phyloP scores from a whole-genome alignment of 2,113 vertebrate species.

The Trogon surrucura region DNA sequence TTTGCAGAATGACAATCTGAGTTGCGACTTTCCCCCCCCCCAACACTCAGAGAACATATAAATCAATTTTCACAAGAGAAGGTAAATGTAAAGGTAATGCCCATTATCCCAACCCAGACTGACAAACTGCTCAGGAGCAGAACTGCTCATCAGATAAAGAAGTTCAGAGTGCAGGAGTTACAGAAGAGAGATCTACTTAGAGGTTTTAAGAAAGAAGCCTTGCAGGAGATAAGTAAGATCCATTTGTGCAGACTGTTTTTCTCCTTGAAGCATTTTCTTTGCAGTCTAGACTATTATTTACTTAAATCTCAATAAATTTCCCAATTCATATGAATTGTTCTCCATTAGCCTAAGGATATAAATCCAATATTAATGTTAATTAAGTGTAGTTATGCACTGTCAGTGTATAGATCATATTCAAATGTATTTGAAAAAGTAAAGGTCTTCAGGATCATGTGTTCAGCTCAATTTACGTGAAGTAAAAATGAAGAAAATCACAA shows the following conservation, averaged over 20 bases:
- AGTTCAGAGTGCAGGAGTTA: slow-evolving; percentile 30
- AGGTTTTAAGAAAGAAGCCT: slow-evolving; percentile 27
- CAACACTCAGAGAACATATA: slow-evolving; percentile 6
- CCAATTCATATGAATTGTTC: background rate
- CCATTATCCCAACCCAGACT: background rate
- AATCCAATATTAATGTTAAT: background rate
- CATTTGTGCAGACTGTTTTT: background rate
- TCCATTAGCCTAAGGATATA: background rate
- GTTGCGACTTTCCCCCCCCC: background rate
- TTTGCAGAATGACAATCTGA: slow-evolving; percentile 41
- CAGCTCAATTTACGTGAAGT: background rate
- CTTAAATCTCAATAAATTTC: background rate
- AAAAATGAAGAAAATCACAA: background rate
- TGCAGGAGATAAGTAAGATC: background rate
- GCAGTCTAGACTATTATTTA: background rate
- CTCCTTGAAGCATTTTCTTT: background rate
- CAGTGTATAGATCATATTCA: background rate
- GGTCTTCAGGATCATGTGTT: background rate
- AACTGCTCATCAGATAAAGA: slow-evolving; percentile 16
- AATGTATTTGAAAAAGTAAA: background rate
- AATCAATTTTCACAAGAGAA: slow-evolving; percentile 17
- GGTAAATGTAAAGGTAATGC: background rate
- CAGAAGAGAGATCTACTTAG: background rate
- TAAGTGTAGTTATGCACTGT: background rate
- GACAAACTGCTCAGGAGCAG: slow-evolving; percentile 7